These are phyloP conservation scores for Hiodon tergisus DNA, from an alignment of 2,113 vertebrate genomes.

Conservation along the genomic window DNA sequence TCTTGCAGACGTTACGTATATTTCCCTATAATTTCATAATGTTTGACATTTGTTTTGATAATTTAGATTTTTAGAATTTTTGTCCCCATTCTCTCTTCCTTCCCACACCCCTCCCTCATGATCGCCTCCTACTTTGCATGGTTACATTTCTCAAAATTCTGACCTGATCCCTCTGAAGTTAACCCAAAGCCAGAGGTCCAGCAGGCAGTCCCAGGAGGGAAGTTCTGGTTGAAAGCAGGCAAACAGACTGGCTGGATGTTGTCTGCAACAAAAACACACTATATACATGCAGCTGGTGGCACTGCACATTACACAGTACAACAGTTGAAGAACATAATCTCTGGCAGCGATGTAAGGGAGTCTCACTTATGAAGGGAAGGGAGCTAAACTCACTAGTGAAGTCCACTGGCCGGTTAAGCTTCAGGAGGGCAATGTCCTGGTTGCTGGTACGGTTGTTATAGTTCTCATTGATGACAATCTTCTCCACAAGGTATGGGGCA, in stretches of 20 bases:
- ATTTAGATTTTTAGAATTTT: background rate
- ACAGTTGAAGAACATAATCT: background rate
- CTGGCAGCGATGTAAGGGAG: background rate
- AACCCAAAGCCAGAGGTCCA: slow-evolving; percentile 86
- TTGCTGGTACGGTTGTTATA: slow-evolving; percentile 66
- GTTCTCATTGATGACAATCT: slow-evolving; percentile 72
- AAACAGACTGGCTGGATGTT: slow-evolving; percentile 77
- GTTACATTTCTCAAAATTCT: background rate
- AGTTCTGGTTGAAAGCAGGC: slow-evolving; percentile 64
- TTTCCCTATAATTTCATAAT: background rate
- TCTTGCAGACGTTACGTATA: too few relatives aligned
- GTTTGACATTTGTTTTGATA: background rate
- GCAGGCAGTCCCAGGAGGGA: slow-evolving; percentile 60
- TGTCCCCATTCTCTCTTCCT: background rate
- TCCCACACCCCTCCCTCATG: background rate
- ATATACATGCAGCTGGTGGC: background rate
- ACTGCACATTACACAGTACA: too few relatives aligned
- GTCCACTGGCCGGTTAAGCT: slow-evolving; percentile 58
- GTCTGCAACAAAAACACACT: slow-evolving; percentile 50
- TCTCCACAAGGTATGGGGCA: slow-evolving; percentile 51
- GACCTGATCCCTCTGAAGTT: slow-evolving; percentile 42
- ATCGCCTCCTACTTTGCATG: background rate
- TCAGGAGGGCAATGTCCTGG: slow-evolving; percentile 76
- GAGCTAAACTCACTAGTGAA: slow-evolving; percentile 61
- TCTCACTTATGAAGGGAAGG: background rate